These are phyloP conservation scores for Agrypnus murinus DNA, from an alignment of 2,888 invertebrate genomes.

Conservation along the genomic window DNA sequence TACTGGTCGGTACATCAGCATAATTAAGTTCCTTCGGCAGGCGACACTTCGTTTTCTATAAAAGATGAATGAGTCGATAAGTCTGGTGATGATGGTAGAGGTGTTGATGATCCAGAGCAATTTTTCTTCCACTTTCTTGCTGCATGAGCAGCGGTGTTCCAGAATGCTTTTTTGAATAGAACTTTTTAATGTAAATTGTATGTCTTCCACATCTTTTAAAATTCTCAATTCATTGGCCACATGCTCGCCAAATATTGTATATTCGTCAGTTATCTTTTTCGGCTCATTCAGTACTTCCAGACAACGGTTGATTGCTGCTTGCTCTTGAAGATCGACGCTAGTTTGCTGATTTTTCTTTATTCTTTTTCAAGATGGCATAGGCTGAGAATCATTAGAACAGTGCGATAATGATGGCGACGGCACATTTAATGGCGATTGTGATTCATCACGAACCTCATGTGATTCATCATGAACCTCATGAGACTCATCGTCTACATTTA, in stretches of 20 bases:
- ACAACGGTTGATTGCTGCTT: constrained; percentile 7
- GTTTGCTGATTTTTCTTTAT: constrained; percentile 34
- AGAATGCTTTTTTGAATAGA: constrained; percentile 1
- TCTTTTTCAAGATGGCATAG: not conserved
- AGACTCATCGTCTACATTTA: not conserved
- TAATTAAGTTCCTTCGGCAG: no score
- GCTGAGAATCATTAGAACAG: not conserved
- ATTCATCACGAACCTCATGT: not conserved
- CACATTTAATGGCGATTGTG: not conserved
- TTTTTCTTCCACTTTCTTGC: no score
- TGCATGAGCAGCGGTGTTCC: not conserved
- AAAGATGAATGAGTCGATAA: no score
- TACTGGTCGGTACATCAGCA: no score
- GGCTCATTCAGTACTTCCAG: not conserved
- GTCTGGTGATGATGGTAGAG: no score
- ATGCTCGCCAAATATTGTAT: constrained; percentile 7
- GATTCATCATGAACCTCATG: no score
- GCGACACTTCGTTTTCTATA: no score
- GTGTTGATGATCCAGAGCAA: no score
- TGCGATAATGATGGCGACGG: not conserved
- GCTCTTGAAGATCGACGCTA: not conserved
- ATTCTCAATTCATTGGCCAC: constrained; percentile 3
- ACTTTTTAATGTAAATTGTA: constrained; percentile 6
- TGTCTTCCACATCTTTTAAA: not conserved
- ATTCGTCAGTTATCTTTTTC: constrained; percentile 5